Percentiles rank a stretch among this genome's conserved stretches.
These are phyloP conservation scores for Tenebrio molitor DNA, from an alignment of 1,140 invertebrate genomes.

Conservation along the genomic window DNA sequence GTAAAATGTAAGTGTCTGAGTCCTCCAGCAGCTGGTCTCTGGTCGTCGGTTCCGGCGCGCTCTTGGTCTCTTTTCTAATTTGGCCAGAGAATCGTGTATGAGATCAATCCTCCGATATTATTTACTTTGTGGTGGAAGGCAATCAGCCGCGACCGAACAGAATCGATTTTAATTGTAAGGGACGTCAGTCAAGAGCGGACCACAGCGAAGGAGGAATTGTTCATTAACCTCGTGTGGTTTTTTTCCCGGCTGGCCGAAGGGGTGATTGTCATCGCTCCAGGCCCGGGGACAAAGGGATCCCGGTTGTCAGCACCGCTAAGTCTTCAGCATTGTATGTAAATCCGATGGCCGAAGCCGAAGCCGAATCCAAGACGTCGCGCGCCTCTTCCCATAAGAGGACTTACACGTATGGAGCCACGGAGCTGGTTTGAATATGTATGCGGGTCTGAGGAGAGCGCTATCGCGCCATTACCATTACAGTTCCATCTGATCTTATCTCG, in stretches of 20 bases:
- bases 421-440: conserved; percentile 34
- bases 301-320: conserved; percentile 32
- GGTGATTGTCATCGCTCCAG: conserved; percentile 29
- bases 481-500: conserved; percentile 21
- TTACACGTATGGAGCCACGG: conserved; percentile 17
- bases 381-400: conserved; percentile 31
- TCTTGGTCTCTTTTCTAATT: conserved; percentile 26
- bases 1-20: no score
- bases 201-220: conserved; percentile 39
- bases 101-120: conserved; percentile 38
- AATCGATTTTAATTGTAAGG: conserved; percentile 39
- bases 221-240: conserved; percentile 24
- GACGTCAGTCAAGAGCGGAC: conserved; percentile 34
- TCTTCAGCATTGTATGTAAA: conserved; percentile 39
- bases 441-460: conserved; percentile 9
- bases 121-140: conserved; percentile 39
- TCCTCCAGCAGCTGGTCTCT: no score
- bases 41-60: no score
- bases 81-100: conserved; percentile 28
- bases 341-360: conserved; percentile 29
- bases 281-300: conserved; percentile 28
- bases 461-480: conserved; percentile 30
- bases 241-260: conserved; percentile 25
- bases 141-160: conserved; percentile 39
- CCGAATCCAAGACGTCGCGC: conserved; percentile 31